Conservation (phyloP, 2,113 vertebrate genomes). For the Seriola quinqueradiata region DNA sequence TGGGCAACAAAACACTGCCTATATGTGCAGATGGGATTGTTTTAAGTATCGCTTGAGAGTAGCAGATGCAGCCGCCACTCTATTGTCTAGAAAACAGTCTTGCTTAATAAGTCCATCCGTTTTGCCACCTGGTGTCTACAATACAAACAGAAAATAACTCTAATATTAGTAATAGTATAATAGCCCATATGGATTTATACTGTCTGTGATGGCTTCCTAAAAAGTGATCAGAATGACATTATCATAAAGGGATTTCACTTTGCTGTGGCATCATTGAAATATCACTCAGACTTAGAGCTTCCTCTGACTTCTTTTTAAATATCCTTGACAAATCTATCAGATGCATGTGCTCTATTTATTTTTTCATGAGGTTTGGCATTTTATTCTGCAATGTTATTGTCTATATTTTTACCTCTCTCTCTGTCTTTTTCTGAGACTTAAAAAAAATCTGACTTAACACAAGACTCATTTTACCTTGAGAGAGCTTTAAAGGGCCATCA, state of each 20-base stretch:
- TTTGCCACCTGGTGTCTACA: conserved; percentile 71
- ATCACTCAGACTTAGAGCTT: not conserved
- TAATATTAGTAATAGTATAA: conserved; percentile 27
- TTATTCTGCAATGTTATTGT: not conserved
- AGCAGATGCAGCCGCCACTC: conserved; percentile 73
- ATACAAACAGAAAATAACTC: conserved; percentile 9
- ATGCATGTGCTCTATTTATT: not conserved
- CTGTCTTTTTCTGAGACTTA: not conserved
- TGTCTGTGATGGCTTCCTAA: not conserved
- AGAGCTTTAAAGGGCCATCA: conserved; percentile 21
- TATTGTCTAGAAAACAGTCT: conserved; percentile 72
- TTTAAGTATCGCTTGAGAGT: conserved; percentile 51
- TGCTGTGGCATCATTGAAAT: conserved; percentile 23
- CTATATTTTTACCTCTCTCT: not conserved
- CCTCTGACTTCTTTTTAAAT: not conserved
- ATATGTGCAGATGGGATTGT: conserved; percentile 68
- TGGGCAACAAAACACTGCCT: conserved; percentile 45
- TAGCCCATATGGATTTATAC: conserved; percentile 30
- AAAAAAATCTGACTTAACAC: not conserved
- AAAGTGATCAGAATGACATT: conserved; percentile 25
- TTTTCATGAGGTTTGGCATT: not conserved
- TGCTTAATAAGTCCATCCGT: conserved; percentile 56
- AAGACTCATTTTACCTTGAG: not conserved
- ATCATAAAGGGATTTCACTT: conserved; percentile 42
- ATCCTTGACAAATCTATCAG: conserved; percentile 4